A percentile compares a stretch with the other conserved stretches of the same genome.
Conservation (phyloP, 2,888 invertebrate genomes). For the Dasypogon diadema region DNA sequence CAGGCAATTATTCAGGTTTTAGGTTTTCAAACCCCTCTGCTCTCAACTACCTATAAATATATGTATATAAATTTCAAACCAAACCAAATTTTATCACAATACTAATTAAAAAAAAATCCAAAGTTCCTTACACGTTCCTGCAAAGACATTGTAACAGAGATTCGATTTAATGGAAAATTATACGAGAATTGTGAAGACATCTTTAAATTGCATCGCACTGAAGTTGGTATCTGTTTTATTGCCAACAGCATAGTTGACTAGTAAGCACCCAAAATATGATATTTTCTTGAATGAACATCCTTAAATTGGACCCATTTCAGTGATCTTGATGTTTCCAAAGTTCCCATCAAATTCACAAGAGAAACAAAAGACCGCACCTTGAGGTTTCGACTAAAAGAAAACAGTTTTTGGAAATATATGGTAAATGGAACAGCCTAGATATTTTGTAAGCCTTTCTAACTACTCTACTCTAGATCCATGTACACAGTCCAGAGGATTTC, state of each 20-base stretch:
- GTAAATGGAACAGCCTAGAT: too few relatives aligned
- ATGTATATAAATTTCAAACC: too few relatives aligned
- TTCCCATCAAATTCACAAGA: slow-evolving; percentile 61
- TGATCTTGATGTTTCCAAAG: slow-evolving; percentile 57
- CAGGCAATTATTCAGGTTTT: too few relatives aligned
- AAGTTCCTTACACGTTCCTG: slow-evolving; percentile 60
- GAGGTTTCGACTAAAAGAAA: slow-evolving; percentile 57
- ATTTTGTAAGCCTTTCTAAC: too few relatives aligned
- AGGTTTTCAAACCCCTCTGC: too few relatives aligned
- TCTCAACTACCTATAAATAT: too few relatives aligned
- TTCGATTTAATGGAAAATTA: slow-evolving; percentile 57
- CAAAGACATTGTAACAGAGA: slow-evolving; percentile 57
- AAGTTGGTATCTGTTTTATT: slow-evolving; percentile 62
- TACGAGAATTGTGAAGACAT: slow-evolving; percentile 59
- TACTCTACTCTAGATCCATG: slow-evolving; percentile 61
- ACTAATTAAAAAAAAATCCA: too few relatives aligned
- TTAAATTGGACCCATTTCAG: too few relatives aligned
- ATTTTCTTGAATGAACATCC: neutral
- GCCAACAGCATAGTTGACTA: slow-evolving; percentile 61
- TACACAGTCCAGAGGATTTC: slow-evolving; percentile 64
- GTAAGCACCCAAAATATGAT: slow-evolving; percentile 58
- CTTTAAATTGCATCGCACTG: slow-evolving; percentile 61
- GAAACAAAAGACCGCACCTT: slow-evolving; percentile 58
- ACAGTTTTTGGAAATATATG: slow-evolving; percentile 59
- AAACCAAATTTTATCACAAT: too few relatives aligned